Percentiles rank a stretch among this genome's conserved stretches.
These are phyloP conservation scores for Metaphire vulgaris DNA, from an alignment of 1,140 invertebrate species.

Conservation along the genomic window DNA sequence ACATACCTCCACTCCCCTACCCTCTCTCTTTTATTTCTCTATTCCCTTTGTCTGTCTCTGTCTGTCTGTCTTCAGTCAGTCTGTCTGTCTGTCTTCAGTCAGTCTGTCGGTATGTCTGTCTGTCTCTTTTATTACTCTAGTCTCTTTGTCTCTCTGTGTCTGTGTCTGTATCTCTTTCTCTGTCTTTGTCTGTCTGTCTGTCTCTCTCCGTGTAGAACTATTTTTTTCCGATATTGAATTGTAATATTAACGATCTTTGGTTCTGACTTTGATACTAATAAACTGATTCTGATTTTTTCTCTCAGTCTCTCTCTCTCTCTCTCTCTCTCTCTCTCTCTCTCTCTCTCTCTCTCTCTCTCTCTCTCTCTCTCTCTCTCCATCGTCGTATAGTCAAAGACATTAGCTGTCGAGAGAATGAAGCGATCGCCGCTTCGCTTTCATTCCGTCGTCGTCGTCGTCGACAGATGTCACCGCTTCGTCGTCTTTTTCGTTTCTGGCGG, in stretches of 20 bases:
- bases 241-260: too few species aligned
- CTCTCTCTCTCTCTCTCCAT: conserved; percentile 21
- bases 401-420: too few species aligned
- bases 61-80: too few species aligned
- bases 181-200: conserved; percentile 17
- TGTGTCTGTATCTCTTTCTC: not conserved
- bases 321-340: conserved; percentile 28
- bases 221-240: too few species aligned
- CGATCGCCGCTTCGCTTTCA: too few species aligned
- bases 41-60: conserved; percentile 23
- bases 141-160: not conserved
- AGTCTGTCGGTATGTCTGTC: not conserved
- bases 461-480: too few species aligned
- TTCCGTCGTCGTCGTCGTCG: too few species aligned
- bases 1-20: too few species aligned
- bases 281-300: conserved; percentile 16
- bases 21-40: conserved; percentile 26
- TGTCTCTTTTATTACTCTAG: not conserved
- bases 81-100: conserved; percentile 12
- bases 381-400: too few species aligned
- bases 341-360: conserved; percentile 18
- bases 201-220: not conserved
- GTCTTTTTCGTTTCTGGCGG: too few species aligned
- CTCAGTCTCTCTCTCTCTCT: conserved; percentile 22
- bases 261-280: too few species aligned